Base-by-base conservation (phyloP, 2,888 invertebrate species). In the Cheilosia vulpina region DNA sequence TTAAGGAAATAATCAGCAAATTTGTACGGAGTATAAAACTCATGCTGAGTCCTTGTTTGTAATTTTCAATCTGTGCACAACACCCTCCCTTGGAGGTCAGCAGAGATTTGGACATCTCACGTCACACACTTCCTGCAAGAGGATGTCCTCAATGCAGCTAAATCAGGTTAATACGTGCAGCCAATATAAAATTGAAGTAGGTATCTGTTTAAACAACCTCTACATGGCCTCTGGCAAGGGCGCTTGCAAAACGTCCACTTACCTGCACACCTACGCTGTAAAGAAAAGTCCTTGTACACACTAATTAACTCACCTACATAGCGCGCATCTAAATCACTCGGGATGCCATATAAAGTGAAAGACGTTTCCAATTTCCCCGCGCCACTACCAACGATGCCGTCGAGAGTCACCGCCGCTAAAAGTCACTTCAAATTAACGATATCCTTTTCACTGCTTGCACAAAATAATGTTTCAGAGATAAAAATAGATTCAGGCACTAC, bases 241-340 rank as follows among this genome's bases (percentile, higher is more conserved):
- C 57, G 19, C 57, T 24, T 31, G n/a, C 19, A 47, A 17, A 17
- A 47, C 13, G 13, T 38, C 38, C 38, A 38, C 17, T 17, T 11
- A 17, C 45, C 17, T 7, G 2, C 45, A 47, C 47, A 47, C 19
- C 17, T 19, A 47, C 9, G 19, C 17, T 9, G 47, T 17, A 19
- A n/a, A 1, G 17, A 15, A 47, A 47, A 47, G 11, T 62, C 41
- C 57, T 31, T 38, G 57, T 38, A 45, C 11, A 58, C 11, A 73
- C 72, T 73, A 79, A 79, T 84, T 84, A 75, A 84, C 83, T 84
- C 73, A 84, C 83, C 83, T 79, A 84, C 83, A 79, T 69, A 43
- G 17, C 63, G 38, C 15, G 79, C 83, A 84, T 78, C 63, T 73
- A 79, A 83, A 69, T 84, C 69, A 69, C 69, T 60, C n/a, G 50